Base-by-base conservation (phyloP, 2,888 invertebrate genomes). In the Hydrotaea cyrtoneurina region DNA sequence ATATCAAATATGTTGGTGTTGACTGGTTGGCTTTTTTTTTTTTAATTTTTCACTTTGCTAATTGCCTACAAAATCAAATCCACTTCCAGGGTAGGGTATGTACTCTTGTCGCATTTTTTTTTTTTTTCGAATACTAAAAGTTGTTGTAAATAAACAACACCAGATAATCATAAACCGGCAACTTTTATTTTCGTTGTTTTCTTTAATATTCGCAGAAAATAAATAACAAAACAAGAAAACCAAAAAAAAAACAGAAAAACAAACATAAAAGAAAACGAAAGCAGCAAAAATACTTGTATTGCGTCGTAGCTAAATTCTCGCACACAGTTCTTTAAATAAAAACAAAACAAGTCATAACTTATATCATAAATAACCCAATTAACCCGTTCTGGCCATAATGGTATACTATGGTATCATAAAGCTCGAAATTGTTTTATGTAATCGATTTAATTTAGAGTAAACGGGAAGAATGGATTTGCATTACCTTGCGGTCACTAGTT, bases 261-360 rank as follows among this genome's bases (percentile, higher is more conserved):
- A 43, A 43, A 43, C 50, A 62, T 31, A 36, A 76, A 81, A 73
- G 55, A 15, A 71, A 21, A 13, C 17, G 31, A 82, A 75, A 62
- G 69, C 53, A 31, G 31, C n/a, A 0, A 66, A 19, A 71, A 53
- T 31, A 71, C n/a, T 31, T 31, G 31, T 69, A 82, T 72, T 82
- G 75, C 82, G 82, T 64, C 62, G 75, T 57, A 75, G 71, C 59
- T 75, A 46, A 19, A 19, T 59, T 50, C n/a, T 1, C n/a, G 2
- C 50, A 59, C 3, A 59, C 59, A 1, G 39, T 39, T 8, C 21
- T 10, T 21, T 11, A 11, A 46, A 21, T 21, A 46, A 69, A 26
- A 26, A 64, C 10, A 57, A 64, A 73, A 64, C 69, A 26, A 78
- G 57, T 59, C 71, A 59, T 26, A 53, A 69, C 26, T 69, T 59